These are phyloP conservation scores for Coregonus clupeaformis DNA, from an alignment of 2,113 vertebrate genomes.

Conservation along the genomic window DNA sequence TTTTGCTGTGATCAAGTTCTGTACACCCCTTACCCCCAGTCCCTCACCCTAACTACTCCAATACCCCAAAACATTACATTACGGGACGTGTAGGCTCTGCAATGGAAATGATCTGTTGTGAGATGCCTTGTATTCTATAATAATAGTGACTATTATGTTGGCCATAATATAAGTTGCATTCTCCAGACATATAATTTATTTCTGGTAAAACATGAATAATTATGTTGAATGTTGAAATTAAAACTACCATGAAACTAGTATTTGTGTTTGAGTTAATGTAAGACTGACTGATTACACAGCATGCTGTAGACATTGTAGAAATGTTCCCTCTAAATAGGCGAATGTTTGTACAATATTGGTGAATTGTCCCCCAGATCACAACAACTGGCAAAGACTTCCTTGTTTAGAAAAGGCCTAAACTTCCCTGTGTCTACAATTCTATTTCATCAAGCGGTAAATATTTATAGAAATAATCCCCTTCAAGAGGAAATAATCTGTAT, in stretches of 20 bases:
- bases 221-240: constrained; percentile 67
- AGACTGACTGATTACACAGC: not conserved
- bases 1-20: not conserved
- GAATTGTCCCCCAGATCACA: too few species aligned
- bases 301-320: not conserved
- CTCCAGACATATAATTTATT: constrained; percentile 37
- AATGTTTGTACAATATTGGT: too few species aligned
- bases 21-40: not conserved
- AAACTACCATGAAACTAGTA: constrained; percentile 71
- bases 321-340: too few species aligned
- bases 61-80: not conserved
- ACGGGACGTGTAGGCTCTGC: constrained; percentile 36
- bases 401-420: too few species aligned
- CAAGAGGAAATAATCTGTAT: too few species aligned
- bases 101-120: constrained; percentile 14
- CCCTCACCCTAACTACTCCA: too few species aligned
- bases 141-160: constrained; percentile 40
- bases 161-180: constrained; percentile 25
- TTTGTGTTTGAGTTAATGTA: constrained; percentile 1
- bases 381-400: too few species aligned
- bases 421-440: too few species aligned
- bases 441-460: too few species aligned
- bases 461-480: too few species aligned
- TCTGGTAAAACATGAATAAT: constrained; percentile 60
- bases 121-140: constrained; percentile 37